Evolutionary conservation across 2,797 vertebrate genomes (phyloP).

Genomic region (Eleutherodactylus coqui): DNA sequence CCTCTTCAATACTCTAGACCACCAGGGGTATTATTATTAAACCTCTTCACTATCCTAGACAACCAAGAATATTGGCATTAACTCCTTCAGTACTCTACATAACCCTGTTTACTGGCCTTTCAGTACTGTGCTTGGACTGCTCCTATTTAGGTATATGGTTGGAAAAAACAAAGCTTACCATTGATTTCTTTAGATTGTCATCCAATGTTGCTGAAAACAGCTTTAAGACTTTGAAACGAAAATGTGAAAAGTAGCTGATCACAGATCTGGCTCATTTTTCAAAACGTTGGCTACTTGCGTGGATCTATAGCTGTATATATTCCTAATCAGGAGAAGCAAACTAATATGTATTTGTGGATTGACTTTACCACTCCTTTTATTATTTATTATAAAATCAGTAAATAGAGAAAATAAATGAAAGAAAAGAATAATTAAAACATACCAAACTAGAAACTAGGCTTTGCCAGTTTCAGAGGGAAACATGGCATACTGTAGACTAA

Average conservation of each 20-base stretch:
- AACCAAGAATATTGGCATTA: not conserved
- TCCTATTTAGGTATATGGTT: not conserved
- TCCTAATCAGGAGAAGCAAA: not conserved
- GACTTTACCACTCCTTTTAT: not conserved
- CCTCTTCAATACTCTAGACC: not conserved
- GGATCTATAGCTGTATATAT: not conserved
- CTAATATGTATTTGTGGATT: not conserved
- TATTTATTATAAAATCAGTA: not conserved
- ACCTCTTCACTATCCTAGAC: not conserved
- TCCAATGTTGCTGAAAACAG: too few relatives aligned
- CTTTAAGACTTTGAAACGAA: too few relatives aligned
- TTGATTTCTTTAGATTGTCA: too few relatives aligned
- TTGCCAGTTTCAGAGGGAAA: conserved; percentile 56
- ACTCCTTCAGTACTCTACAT: not conserved
- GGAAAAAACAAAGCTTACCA: not conserved
- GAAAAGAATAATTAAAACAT: not conserved
- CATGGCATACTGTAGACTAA: not conserved
- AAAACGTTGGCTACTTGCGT: not conserved
- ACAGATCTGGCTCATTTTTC: not conserved
- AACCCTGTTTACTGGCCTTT: not conserved
- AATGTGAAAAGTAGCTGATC: too few relatives aligned
- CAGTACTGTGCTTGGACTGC: not conserved
- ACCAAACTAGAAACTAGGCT: not conserved
- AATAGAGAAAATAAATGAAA: not conserved
- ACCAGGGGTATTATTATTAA: not conserved